These are phyloP conservation scores for Chironomus tentans DNA, from an alignment of 2,888 invertebrate species.

Conservation along the genomic window DNA sequence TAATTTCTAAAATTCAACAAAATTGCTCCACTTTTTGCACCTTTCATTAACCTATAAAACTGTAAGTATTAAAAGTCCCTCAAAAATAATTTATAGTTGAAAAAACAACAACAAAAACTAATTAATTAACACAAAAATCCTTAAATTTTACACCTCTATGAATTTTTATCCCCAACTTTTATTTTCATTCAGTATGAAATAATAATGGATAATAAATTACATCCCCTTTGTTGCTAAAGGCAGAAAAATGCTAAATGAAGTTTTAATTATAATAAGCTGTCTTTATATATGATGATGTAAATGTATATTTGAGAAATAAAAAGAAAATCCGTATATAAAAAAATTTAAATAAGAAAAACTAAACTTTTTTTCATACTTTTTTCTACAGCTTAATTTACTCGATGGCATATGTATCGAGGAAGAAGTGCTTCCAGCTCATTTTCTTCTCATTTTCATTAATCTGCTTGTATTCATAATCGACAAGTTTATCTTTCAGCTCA, in stretches of 20 bases:
- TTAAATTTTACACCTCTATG: neutral
- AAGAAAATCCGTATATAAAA: conserved; percentile 8
- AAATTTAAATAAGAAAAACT: neutral
- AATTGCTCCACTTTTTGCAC: too few relatives aligned
- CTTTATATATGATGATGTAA: conserved; percentile 20
- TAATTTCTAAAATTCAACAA: too few relatives aligned
- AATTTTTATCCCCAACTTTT: neutral
- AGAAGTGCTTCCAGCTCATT: conserved; percentile 6
- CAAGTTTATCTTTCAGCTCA: conserved; percentile 1
- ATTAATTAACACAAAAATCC: neutral
- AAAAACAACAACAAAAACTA: too few relatives aligned
- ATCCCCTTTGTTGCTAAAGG: too few relatives aligned
- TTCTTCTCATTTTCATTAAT: neutral
- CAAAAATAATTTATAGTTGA: neutral
- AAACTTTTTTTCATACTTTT: neutral
- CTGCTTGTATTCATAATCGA: neutral
- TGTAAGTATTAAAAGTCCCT: too few relatives aligned
- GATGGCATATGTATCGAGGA: neutral
- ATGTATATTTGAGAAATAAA: conserved; percentile 20
- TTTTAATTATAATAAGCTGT: conserved; percentile 6
- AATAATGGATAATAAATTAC: too few relatives aligned
- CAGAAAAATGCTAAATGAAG: neutral
- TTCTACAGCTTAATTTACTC: neutral
- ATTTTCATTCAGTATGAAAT: neutral
- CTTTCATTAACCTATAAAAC: too few relatives aligned